Base-by-base conservation (phyloP, 2,888 invertebrate genomes). In the Apodemia duryi region DNA sequence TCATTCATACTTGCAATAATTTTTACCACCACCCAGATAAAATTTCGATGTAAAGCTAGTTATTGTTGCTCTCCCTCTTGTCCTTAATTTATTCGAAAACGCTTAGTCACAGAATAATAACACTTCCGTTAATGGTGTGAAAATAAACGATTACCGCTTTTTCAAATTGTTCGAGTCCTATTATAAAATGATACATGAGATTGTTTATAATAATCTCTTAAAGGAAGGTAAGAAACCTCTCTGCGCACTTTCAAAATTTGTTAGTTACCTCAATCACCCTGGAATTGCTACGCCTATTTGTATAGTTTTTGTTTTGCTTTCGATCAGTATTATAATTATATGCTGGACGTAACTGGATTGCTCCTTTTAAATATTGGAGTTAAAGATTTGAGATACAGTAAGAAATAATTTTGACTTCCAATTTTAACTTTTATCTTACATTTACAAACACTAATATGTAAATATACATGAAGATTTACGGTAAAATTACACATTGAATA, bases 21-120 rank as follows among this genome's bases (percentile, higher is more conserved):
- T 21, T 21, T 21, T 21, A 21, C 21, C 21, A 21, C 21, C 21
- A 77, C 80, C 77, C 78, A 80, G 83, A 83, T 81, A 81, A 80
- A 78, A 80, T 77, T 76, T 80, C 79, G 78, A 81, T 77, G 69
- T 77, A 72, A 79, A 79, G 75, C 75, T 71, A 73, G 80, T 83
- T 85, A 88, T 89, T 88, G 77, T 77, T 77, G 29, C 73, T 79
- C 79, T 79, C 79, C 81, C 78, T 82, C 80, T 78, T 83, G 86
- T 87, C 86, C 77, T 77, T 82, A 78, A 76, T 73, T 72, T 76
- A 77, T 79, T 77, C 78, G 75, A 75, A 70, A 77, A 74, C 73
- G 78, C 83, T 89, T 87, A 88, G 88, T 88, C 87, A 88, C 75
- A 77, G 74, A 78, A 81, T 86, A 87, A 88, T 88, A 84, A 84